phyloP scores from a whole-genome alignment of 2,797 vertebrate genomes.

The Apodemus agrarius region DNA sequence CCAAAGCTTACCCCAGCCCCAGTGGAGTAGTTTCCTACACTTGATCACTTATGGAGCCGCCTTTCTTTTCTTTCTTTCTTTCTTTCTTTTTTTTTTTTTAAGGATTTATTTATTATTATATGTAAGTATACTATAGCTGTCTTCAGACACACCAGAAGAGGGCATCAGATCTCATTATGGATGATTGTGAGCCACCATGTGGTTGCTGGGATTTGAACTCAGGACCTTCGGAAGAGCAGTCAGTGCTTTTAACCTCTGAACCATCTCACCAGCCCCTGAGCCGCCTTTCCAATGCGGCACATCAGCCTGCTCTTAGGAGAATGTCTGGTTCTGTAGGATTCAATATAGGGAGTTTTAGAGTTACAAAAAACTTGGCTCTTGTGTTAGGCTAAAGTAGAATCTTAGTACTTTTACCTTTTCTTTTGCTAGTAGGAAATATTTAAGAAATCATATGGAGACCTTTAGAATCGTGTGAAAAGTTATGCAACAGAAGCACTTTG shows the following conservation, averaged over 20 bases:
- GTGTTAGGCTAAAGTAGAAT: not conserved
- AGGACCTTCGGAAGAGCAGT: no score
- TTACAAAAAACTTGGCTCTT: not conserved
- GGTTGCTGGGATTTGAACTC: no score
- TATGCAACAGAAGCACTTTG: not conserved
- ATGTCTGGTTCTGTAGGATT: not conserved
- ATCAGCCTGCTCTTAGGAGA: not conserved
- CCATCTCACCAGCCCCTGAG: no score
- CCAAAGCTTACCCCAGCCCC: not conserved
- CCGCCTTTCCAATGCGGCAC: not conserved
- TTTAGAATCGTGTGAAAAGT: slow-evolving; percentile 18
- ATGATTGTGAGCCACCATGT: no score
- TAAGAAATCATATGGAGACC: not conserved
- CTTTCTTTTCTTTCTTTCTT: no score
- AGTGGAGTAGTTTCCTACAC: not conserved
- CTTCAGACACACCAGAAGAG: no score
- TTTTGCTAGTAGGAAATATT: not conserved
- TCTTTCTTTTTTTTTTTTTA: no score
- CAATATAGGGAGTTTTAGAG: not conserved
- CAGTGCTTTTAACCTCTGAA: no score
- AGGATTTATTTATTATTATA: no score
- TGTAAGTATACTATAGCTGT: no score
- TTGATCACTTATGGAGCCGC: not conserved
- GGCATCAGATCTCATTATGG: no score
- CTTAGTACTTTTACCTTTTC: not conserved